A percentile compares a stretch with the other conserved stretches of the same genome.
Evolutionary conservation across 2,888 invertebrate species (phyloP).

Genomic region (Argyresthia albistria): DNA sequence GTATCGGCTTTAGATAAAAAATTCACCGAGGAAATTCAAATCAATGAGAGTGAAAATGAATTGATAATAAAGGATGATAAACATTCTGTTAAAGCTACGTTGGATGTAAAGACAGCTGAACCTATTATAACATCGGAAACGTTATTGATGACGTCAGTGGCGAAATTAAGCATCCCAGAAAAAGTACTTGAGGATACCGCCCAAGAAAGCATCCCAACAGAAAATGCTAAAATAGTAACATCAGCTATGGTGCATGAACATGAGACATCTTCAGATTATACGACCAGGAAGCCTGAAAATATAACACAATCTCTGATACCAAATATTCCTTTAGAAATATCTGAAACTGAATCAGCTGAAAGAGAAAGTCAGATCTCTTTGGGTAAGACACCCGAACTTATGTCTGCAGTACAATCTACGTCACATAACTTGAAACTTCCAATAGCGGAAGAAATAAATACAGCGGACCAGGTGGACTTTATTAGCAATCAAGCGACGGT

Average conservation of each 20-base stretch:
- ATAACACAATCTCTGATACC: constrained; percentile 67
- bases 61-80: constrained; percentile 65
- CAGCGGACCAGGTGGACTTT: constrained; percentile 45
- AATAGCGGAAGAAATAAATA: constrained; percentile 52
- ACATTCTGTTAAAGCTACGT: constrained; percentile 66
- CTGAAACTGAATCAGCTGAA: constrained; percentile 76
- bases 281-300: constrained; percentile 28
- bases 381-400: constrained; percentile 25
- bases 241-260: constrained; percentile 76
- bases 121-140: constrained; percentile 73
- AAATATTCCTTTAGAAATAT: constrained; percentile 74
- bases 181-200: constrained; percentile 47
- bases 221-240: constrained; percentile 76
- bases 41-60: constrained; percentile 78
- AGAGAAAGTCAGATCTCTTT: constrained; percentile 71
- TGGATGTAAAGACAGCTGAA: constrained; percentile 71
- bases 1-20: constrained; percentile 74
- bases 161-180: constrained; percentile 66
- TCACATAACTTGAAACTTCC: constrained; percentile 53
- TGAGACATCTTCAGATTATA: constrained; percentile 57
- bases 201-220: constrained; percentile 65
- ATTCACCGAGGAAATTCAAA: constrained; percentile 65
- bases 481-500: constrained; percentile 21
- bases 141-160: constrained; percentile 45
- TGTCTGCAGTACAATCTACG: constrained; percentile 28